These are phyloP conservation scores for Daphoenositta chrysoptera DNA, from an alignment of 2,113 vertebrate species.

Conservation along the genomic window DNA sequence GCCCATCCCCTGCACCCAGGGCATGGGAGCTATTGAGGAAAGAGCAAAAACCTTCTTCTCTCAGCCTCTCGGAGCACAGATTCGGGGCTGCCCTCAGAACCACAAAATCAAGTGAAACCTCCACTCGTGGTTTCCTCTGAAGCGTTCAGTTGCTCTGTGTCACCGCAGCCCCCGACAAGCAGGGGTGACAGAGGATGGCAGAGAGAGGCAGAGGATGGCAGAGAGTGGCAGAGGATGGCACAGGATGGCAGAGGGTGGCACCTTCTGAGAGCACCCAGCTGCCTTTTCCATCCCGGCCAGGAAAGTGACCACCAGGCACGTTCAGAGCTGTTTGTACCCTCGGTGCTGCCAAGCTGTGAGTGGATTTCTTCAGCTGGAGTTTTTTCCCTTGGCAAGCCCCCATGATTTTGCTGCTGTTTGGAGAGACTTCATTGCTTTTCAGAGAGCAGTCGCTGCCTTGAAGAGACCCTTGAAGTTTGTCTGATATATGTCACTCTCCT, in stretches of 20 bases:
- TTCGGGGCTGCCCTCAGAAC: background rate
- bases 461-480: background rate
- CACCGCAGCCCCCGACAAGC: background rate
- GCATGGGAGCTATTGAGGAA: accelerated
- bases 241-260: background rate
- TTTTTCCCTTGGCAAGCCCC: background rate
- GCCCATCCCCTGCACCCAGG: background rate
- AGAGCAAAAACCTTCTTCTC: background rate
- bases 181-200: too few species aligned
- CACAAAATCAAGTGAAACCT: background rate
- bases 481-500: background rate
- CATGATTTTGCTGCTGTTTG: background rate
- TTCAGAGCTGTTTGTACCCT: background rate
- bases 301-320: background rate
- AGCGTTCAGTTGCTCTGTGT: background rate
- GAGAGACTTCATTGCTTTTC: background rate
- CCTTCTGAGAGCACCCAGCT: background rate
- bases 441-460: background rate
- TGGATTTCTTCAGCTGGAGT: background rate
- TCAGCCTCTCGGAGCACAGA: accelerated
- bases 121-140: background rate
- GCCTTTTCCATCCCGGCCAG: background rate
- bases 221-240: too few species aligned
- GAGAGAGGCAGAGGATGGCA: too few species aligned
- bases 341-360: background rate